phyloP scores from a whole-genome alignment of 2,888 invertebrate species.

The Ganaspis brasiliensis region DNA sequence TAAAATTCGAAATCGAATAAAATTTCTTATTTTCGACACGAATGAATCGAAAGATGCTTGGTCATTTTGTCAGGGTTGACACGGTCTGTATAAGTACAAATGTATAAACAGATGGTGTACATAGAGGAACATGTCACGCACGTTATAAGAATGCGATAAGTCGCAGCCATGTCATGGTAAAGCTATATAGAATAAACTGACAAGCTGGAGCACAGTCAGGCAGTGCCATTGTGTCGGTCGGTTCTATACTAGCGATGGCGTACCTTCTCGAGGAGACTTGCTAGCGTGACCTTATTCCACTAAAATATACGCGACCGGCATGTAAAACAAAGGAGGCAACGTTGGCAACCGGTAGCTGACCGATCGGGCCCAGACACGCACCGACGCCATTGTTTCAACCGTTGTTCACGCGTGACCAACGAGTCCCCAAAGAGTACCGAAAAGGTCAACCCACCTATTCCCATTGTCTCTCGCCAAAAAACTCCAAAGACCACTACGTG shows the following conservation, averaged over 20 bases:
- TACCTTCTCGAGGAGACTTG: conserved; percentile 68
- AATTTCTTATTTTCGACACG: too few species aligned
- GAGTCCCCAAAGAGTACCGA: conserved; percentile 54
- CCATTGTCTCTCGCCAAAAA: conserved; percentile 31
- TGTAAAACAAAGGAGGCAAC: conserved; percentile 68
- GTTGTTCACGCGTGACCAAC: conserved; percentile 56
- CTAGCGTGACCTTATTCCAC: conserved; percentile 76
- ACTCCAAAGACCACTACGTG: conserved; percentile 24
- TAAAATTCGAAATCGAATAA: too few species aligned
- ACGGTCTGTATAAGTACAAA: not conserved
- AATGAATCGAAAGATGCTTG: too few species aligned
- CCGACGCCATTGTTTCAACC: conserved; percentile 62
- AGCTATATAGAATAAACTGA: conserved; percentile 57
- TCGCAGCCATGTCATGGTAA: conserved; percentile 67
- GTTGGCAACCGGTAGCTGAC: conserved; percentile 63
- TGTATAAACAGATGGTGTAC: conserved; percentile 49
- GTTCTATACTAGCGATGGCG: conserved; percentile 65
- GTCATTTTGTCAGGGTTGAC: not conserved
- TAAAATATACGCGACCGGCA: conserved; percentile 74
- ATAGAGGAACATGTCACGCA: conserved; percentile 70
- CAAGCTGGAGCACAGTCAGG: conserved; percentile 57
- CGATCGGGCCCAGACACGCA: conserved; percentile 64
- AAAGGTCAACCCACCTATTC: conserved; percentile 56
- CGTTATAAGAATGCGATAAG: conserved; percentile 76
- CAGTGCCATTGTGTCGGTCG: conserved; percentile 72